These are phyloP conservation scores for Eleutherodactylus coqui DNA, from an alignment of 2,797 vertebrate species.

Conservation along the genomic window DNA sequence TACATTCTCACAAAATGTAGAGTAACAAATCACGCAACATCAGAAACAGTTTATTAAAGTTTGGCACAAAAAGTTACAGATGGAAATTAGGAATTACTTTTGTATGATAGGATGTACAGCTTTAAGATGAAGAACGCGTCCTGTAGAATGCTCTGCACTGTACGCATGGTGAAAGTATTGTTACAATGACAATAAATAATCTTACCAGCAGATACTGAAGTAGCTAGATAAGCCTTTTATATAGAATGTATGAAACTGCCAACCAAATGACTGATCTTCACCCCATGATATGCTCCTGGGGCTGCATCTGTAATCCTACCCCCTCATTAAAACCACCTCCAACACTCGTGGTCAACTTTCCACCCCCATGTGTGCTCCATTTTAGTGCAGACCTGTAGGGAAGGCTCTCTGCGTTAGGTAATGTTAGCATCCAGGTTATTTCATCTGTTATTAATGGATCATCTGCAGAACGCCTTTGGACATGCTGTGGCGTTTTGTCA, in stretches of 20 bases:
- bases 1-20: too few relatives aligned
- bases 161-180: neutral
- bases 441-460: too few relatives aligned
- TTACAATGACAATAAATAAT: neutral
- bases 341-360: too few relatives aligned
- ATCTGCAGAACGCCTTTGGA: too few relatives aligned
- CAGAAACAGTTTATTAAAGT: slow-evolving; percentile 25
- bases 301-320: neutral
- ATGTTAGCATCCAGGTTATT: too few relatives aligned
- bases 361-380: too few relatives aligned
- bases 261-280: neutral
- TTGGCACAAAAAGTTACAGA: slow-evolving; percentile 17
- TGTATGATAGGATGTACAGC: neutral
- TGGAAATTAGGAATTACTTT: neutral
- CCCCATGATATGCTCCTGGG: neutral
- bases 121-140: neutral
- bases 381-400: too few relatives aligned
- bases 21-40: neutral
- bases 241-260: neutral
- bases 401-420: too few relatives aligned
- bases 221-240: neutral
- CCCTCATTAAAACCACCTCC: too few relatives aligned
- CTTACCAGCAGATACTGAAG: neutral
- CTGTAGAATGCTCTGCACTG: neutral
- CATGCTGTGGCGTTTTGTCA: too few relatives aligned